phyloP scores from a whole-genome alignment of 2,797 vertebrate species.

The Crax fasciolata region DNA sequence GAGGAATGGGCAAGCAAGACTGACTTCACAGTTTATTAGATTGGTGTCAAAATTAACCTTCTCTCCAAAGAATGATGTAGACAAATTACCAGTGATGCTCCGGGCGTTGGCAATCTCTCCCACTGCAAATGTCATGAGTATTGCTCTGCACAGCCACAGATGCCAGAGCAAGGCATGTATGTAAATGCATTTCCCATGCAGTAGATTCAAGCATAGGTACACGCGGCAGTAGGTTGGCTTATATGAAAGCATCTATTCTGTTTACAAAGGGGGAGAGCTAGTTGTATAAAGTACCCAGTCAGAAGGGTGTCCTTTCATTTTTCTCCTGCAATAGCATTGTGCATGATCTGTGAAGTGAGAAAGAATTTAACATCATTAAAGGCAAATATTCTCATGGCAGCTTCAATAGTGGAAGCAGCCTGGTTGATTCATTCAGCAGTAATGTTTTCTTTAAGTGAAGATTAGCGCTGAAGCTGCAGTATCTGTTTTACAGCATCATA shows the following conservation, averaged over 20 bases:
- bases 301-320: not conserved
- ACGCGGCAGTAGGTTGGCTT: not conserved
- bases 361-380: not conserved
- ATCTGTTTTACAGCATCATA: not conserved
- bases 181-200: not conserved
- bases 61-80: not conserved
- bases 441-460: conserved; percentile 1
- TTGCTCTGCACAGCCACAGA: not conserved
- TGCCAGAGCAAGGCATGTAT: not conserved
- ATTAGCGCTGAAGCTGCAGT: not conserved
- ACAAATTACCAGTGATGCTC: not conserved
- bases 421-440: not conserved
- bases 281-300: not conserved
- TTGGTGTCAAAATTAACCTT: not conserved
- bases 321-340: not conserved
- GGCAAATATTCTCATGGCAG: not conserved
- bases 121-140: fast-evolving
- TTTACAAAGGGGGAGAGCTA: not conserved
- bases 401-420: not conserved
- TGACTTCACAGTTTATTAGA: not conserved
- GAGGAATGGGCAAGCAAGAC: not conserved
- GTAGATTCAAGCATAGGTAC: not conserved
- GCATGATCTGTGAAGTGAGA: not conserved
- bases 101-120: not conserved
- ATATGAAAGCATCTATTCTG: not conserved